These are phyloP conservation scores for Bradypus variegatus DNA, from an alignment of 2,797 vertebrate genomes.

Conservation along the genomic window DNA sequence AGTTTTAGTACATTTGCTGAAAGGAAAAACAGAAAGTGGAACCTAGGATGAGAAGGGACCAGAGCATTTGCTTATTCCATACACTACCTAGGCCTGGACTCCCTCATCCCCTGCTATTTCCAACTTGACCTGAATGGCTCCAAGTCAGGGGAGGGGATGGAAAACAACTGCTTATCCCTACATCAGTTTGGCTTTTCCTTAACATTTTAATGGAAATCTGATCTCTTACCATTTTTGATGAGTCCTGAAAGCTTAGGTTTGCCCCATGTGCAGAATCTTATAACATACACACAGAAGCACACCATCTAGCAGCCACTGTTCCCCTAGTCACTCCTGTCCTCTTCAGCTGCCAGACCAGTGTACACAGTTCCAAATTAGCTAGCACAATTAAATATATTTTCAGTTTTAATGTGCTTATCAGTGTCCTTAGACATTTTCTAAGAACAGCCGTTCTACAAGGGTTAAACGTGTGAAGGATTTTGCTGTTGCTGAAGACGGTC, in stretches of 20 bases:
- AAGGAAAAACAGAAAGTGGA: background rate
- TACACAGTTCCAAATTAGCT: background rate
- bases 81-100: background rate
- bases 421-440: slow-evolving; percentile 15
- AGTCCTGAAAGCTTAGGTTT: background rate
- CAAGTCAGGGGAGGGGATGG: background rate
- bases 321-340: background rate
- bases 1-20: slow-evolving; percentile 4
- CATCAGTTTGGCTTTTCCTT: background rate
- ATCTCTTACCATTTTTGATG: background rate
- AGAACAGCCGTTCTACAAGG: background rate
- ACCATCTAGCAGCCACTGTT: background rate
- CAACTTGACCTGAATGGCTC: background rate
- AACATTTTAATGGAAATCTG: background rate
- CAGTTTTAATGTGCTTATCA: background rate
- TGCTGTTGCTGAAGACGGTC: background rate
- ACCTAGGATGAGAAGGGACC: background rate
- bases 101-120: background rate
- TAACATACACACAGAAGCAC: background rate
- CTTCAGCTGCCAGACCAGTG: background rate
- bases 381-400: background rate
- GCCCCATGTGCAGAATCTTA: background rate
- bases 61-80: background rate
- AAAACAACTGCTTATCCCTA: background rate
- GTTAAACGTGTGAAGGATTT: slow-evolving; percentile 1